phyloP scores from a whole-genome alignment of 2,888 invertebrate species.

The Matsumyia berberina region DNA sequence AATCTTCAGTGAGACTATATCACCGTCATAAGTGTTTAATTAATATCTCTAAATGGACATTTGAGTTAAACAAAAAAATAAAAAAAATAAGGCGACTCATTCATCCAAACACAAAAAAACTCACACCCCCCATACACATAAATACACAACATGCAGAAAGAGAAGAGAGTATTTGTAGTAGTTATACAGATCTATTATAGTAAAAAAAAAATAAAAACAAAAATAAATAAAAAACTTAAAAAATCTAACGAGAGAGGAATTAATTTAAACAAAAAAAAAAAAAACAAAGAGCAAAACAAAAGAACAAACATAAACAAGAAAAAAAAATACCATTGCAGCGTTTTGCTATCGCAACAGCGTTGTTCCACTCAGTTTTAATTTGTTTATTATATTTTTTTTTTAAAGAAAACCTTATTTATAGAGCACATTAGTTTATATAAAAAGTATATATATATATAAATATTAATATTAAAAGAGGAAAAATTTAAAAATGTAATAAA shows the following conservation, averaged over 20 bases:
- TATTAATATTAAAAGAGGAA: constrained; percentile 55
- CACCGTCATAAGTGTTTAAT: constrained; percentile 76
- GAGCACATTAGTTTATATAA: constrained; percentile 78
- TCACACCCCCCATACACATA: constrained; percentile 77
- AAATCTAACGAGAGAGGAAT: constrained; percentile 74
- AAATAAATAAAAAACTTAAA: constrained; percentile 63
- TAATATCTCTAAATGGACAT: constrained; percentile 70
- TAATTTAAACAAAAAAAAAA: constrained; percentile 66
- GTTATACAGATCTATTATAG: constrained; percentile 77
- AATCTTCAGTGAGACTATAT: constrained; percentile 73
- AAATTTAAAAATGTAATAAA: constrained; percentile 70
- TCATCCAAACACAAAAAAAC: constrained; percentile 74
- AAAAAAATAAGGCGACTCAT: constrained; percentile 65
- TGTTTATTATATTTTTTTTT: constrained; percentile 73
- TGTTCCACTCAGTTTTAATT: constrained; percentile 77
- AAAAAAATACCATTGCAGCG: constrained; percentile 61
- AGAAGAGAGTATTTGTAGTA: constrained; percentile 77
- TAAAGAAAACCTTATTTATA: constrained; percentile 76
- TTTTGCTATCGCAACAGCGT: constrained; percentile 65
- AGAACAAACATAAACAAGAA: constrained; percentile 59
- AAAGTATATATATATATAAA: constrained; percentile 65
- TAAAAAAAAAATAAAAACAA: constrained; percentile 72
- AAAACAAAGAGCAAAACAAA: constrained; percentile 56
- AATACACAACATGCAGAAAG: constrained; percentile 76
- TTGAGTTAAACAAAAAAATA: constrained; percentile 63